phyloP scores from a whole-genome alignment of 2,888 invertebrate species.

The Drosophila differens region DNA sequence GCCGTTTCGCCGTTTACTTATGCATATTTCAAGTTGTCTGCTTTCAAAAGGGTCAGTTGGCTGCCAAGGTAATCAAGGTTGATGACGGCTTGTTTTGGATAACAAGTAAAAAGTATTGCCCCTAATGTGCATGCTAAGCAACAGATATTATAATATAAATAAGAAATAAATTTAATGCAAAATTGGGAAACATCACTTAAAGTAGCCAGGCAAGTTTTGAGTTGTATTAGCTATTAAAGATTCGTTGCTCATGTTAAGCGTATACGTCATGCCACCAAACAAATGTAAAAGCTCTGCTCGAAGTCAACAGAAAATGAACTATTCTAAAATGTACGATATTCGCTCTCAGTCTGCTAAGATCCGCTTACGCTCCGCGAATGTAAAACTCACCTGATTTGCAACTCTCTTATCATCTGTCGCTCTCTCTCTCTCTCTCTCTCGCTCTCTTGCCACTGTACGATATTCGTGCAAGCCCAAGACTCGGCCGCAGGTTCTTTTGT shows the following conservation, averaged over 20 bases:
- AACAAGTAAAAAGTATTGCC: slow-evolving; percentile 53
- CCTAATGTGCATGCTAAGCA: slow-evolving; percentile 55
- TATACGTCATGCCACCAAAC: slow-evolving; percentile 6
- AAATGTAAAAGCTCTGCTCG: slow-evolving; percentile 21
- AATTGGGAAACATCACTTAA: neutral
- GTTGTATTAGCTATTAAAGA: neutral
- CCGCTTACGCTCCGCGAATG: slow-evolving; percentile 17
- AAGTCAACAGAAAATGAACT: slow-evolving; percentile 8
- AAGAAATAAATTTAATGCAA: neutral
- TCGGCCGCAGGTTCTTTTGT: slow-evolving; percentile 65
- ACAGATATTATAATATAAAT: neutral
- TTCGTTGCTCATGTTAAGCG: neutral
- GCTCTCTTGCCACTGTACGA: slow-evolving; percentile 42
- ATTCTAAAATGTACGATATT: slow-evolving; percentile 61
- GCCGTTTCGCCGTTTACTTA: neutral
- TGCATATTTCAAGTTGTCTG: slow-evolving; percentile 9
- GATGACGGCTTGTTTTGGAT: slow-evolving; percentile 45
- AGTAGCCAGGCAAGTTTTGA: slow-evolving; percentile 3
- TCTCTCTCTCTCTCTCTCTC: slow-evolving; percentile 7
- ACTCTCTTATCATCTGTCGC: neutral
- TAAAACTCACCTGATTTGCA: slow-evolving; percentile 23
- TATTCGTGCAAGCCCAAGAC: slow-evolving; percentile 36
- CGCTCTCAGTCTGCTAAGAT: slow-evolving; percentile 24
- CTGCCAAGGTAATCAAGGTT: slow-evolving; percentile 70
- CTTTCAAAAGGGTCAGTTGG: slow-evolving; percentile 55